phyloP scores from a whole-genome alignment of 2,113 vertebrate genomes.

The Marmota monax region DNA sequence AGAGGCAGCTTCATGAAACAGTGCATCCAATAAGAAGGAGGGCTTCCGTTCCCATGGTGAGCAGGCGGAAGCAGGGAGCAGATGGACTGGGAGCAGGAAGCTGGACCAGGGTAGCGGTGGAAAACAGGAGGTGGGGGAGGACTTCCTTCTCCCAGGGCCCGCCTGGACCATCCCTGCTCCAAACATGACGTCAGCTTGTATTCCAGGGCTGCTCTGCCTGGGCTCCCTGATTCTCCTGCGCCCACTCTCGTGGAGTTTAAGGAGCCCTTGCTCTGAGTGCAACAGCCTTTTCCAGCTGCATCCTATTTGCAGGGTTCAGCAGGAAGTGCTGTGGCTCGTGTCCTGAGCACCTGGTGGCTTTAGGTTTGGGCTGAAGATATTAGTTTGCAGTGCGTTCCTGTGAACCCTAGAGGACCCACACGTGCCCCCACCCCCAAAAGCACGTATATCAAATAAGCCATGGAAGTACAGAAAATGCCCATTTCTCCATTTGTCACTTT shows the following conservation, averaged over 20 bases:
- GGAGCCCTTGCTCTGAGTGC: constrained; percentile 1
- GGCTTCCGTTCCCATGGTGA: background rate
- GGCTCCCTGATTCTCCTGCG: background rate
- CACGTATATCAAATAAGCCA: background rate
- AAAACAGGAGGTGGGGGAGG: background rate
- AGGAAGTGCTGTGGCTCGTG: constrained; percentile 5
- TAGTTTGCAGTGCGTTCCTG: constrained; percentile 19
- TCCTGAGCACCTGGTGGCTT: background rate
- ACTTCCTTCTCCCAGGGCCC: background rate
- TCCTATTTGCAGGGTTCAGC: background rate
- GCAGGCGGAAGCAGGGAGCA: background rate
- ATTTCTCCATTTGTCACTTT: background rate
- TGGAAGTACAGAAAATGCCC: background rate
- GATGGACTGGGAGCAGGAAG: background rate
- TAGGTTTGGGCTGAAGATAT: background rate
- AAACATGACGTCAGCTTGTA: background rate
- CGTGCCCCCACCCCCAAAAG: background rate
- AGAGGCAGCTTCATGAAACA: background rate
- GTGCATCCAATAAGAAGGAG: background rate
- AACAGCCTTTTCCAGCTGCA: background rate
- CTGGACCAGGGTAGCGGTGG: background rate
- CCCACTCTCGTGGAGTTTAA: background rate
- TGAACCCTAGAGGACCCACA: background rate
- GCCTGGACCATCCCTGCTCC: background rate
- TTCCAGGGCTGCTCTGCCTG: background rate